These are phyloP conservation scores for Tautogolabrus adspersus DNA, from an alignment of 2,113 vertebrate genomes.

Conservation along the genomic window DNA sequence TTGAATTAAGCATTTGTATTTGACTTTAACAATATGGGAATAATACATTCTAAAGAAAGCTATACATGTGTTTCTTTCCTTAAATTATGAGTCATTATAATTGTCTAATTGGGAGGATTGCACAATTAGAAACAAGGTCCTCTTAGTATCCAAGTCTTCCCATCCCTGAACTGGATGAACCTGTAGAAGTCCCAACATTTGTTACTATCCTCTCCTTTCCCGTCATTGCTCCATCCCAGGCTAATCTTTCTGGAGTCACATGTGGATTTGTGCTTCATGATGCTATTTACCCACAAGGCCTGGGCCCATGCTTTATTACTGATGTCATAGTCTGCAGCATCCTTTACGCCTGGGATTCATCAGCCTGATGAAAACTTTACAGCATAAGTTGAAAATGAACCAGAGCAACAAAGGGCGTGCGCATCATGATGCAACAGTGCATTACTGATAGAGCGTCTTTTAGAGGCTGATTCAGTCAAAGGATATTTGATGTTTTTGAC, in stretches of 20 bases:
- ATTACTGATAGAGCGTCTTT: neutral
- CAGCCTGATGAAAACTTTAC: constrained; percentile 44
- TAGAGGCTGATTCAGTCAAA: neutral
- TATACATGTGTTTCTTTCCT: too few relatives aligned
- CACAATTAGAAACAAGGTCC: too few relatives aligned
- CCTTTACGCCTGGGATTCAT: constrained; percentile 14
- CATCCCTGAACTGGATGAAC: neutral
- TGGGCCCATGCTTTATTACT: neutral
- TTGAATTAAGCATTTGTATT: too few relatives aligned
- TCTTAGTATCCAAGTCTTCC: too few relatives aligned
- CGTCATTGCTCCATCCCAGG: neutral
- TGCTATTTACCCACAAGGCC: neutral
- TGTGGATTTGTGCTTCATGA: neutral
- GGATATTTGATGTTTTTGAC: too few relatives aligned
- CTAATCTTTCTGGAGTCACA: neutral
- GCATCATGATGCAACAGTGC: constrained; percentile 33
- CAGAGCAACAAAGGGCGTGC: constrained; percentile 4
- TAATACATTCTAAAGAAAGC: too few relatives aligned
- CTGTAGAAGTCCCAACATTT: neutral
- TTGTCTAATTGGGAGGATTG: too few relatives aligned
- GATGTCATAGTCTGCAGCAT: neutral
- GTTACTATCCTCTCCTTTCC: neutral
- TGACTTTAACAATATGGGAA: too few relatives aligned
- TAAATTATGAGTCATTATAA: too few relatives aligned
- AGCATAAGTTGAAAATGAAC: constrained; percentile 23